Evolutionary conservation across 1,140 invertebrate genomes (phyloP), one percentile per base, ranked within the genome.

Genomic region (Panagrolaimus sp.): DNA sequence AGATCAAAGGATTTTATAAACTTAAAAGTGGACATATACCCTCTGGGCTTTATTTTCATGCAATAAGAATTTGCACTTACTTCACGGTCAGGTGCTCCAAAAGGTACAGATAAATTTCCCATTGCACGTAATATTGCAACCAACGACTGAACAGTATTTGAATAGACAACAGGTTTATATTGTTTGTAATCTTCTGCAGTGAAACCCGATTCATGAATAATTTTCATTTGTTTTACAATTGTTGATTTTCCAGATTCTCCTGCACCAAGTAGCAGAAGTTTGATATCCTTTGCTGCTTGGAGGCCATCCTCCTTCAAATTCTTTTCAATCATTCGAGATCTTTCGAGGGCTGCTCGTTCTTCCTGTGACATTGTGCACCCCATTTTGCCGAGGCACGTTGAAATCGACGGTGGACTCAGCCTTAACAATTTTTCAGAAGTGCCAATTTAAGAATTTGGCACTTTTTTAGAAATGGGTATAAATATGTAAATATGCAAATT

Each of bases 271-370:
- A 98, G 89, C 78, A 98, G 88, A 77, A 98, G 88, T 88, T 98
- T 98, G 84, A 98, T 98, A 87, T 98, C 96, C 88, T 98, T 98
- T 82, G 95, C 94, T 58, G 95, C 95, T 85, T 98, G 94, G 76
- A 98, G 91, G 64, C 94, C 94, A 88, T 98, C 96, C 86, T 98
- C 96, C 87, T 98, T 98, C 70, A 98, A 89, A 87, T 97, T 96
- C 87, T 94, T 97, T 87, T 98, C 96, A 81, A 98, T 98, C 86
- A 77, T 77, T 64, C 74, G 71, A 46, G 79, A 83, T 46, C 80
- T 67, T 63, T 82, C 80, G 24, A 82, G 73, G 43, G 80, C 80
- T 17, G 82, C 80, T 28, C 80, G 72, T 71, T 82, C 80, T 63
- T 82, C 82, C 64, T 82, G 82, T 65, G 73, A 83, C 73, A 78